These are phyloP conservation scores for Melieria crassipennis DNA, from an alignment of 2,888 invertebrate genomes.

Conservation along the genomic window DNA sequence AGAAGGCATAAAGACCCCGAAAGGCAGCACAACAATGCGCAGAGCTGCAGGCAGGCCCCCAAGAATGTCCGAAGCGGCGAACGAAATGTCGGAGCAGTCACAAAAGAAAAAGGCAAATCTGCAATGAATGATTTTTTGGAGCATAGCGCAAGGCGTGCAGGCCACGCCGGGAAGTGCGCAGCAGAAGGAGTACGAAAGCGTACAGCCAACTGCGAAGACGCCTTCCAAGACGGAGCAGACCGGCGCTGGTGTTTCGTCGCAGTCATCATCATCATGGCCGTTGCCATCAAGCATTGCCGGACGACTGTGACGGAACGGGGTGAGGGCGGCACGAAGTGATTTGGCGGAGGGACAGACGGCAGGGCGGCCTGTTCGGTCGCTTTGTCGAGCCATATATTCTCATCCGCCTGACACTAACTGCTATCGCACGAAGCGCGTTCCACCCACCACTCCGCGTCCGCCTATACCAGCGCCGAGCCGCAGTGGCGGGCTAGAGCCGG, in stretches of 20 bases:
- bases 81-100: not conserved
- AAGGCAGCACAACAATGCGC: slow-evolving; percentile 16
- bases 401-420: slow-evolving; percentile 67
- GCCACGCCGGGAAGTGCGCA: not conserved
- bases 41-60: too few species aligned
- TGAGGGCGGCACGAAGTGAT: slow-evolving; percentile 34
- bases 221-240: slow-evolving; percentile 35
- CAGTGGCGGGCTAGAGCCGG: slow-evolving; percentile 14
- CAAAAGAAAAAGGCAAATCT: not conserved
- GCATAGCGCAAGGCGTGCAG: not conserved
- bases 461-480: not conserved
- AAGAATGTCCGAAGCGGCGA: not conserved
- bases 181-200: slow-evolving; percentile 8
- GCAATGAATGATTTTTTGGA: too few species aligned
- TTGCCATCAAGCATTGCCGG: slow-evolving; percentile 4
- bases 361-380: slow-evolving; percentile 38
- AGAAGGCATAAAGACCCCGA: slow-evolving; percentile 19
- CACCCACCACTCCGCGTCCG: too few species aligned
- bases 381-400: slow-evolving; percentile 64
- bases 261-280: slow-evolving; percentile 38
- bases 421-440: slow-evolving; percentile 58
- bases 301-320: slow-evolving; percentile 15
- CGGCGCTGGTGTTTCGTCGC: slow-evolving; percentile 31
- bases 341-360: slow-evolving; percentile 24
- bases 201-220: slow-evolving; percentile 1